Base-by-base conservation (phyloP, 2,113 vertebrate species). In the Stigmatopora argus region DNA sequence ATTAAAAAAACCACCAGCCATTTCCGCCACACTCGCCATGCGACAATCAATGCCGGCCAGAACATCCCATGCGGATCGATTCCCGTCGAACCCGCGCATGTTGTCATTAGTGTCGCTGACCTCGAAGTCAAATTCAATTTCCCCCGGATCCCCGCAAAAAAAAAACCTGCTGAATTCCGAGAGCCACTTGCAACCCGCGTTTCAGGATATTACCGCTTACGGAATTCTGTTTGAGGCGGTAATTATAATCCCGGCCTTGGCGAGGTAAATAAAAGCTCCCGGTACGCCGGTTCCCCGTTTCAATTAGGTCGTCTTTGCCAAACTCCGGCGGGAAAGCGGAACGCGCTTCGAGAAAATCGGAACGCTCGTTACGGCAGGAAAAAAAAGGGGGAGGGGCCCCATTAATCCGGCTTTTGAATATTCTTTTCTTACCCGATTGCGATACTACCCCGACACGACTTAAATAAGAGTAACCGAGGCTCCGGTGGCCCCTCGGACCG, bases 41-140 rank as follows among this genome's bases (percentile, higher is more conserved):
- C 61, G 80, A 86, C 83, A 86, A 85, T 89, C 85, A 65, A 85
- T 86, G 69, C 77, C 5, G 68, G 71, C 75, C 72, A 51, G 78
- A 75, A 77, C 81, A 78, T 72, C 73, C 71, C 10, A 62, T 64
- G 71, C 48, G n/a, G 78, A 86, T 90, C 85, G 48, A 88, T 87
- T 69, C 38, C 7, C 62, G 74, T 69, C 52, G 56, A 70, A 86
- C 83, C 86, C 79, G 84, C 83, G 70, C 80, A 74, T 78, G 67
- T 67, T 10, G 75, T 87, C 87, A 87, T 89, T 89, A 87, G 82
- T 90, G 86, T 88, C 83, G 62, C 83, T 90, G 88, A 91, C 85
- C 87, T 87, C 87, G 89, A 90, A 90, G 85, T 88, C 86, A 89
- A 89, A 90, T 85, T 87, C 85, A 81, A 90, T 90, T 91, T 91